These are phyloP conservation scores for Ormyrus labotus DNA, from an alignment of 2,888 invertebrate genomes.

Conservation along the genomic window DNA sequence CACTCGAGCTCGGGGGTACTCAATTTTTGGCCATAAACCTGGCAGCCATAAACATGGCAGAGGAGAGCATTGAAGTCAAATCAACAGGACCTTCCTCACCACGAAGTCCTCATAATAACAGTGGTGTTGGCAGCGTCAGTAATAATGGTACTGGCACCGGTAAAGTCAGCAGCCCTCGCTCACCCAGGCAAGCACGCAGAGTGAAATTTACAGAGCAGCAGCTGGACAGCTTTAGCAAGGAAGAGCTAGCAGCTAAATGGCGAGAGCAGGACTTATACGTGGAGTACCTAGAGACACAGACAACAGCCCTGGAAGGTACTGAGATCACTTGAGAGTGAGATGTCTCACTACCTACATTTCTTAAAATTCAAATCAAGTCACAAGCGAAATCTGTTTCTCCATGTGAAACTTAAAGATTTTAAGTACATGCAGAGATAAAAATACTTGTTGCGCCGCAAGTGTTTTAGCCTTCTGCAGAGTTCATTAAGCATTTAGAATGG, in stretches of 20 bases:
- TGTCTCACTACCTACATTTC: slow-evolving; percentile 63
- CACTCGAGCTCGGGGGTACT: slow-evolving; percentile 7
- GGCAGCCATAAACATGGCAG: slow-evolving; percentile 66
- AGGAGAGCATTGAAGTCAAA: slow-evolving; percentile 69
- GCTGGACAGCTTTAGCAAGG: slow-evolving; percentile 80
- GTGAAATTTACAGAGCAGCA: slow-evolving; percentile 82
- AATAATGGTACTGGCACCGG: slow-evolving; percentile 55
- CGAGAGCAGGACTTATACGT: slow-evolving; percentile 86
- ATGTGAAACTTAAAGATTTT: slow-evolving; percentile 37
- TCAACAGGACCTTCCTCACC: slow-evolving; percentile 70
- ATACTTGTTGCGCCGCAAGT: slow-evolving; percentile 32
- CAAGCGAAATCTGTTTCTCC: slow-evolving; percentile 34
- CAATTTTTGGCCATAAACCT: neutral
- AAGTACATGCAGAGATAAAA: slow-evolving; percentile 39
- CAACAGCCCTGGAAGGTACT: slow-evolving; percentile 88
- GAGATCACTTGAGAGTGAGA: slow-evolving; percentile 71
- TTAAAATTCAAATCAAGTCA: slow-evolving; percentile 77
- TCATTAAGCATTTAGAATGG: slow-evolving; percentile 19
- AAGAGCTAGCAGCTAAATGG: slow-evolving; percentile 84
- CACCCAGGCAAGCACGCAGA: slow-evolving; percentile 77
- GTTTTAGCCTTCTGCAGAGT: slow-evolving; percentile 20
- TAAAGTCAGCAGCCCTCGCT: slow-evolving; percentile 77
- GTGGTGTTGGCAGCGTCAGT: slow-evolving; percentile 33
- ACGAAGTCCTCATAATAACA: slow-evolving; percentile 65
- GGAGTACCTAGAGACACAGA: slow-evolving; percentile 85